Evolutionary conservation across 1,140 invertebrate genomes (phyloP).

Genomic region (Popillia japonica): DNA sequence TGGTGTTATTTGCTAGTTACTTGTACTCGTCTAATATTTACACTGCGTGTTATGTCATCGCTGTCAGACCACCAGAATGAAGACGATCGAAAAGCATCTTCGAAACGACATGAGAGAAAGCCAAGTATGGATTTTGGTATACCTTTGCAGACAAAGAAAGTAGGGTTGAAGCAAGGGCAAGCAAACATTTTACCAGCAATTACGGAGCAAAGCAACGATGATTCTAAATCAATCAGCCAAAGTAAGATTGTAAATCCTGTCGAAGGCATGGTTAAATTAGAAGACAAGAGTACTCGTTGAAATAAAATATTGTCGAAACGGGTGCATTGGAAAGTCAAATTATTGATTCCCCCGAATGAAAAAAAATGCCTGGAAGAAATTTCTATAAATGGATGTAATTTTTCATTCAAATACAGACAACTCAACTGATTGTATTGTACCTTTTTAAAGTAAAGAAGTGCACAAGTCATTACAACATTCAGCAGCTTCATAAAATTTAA

Average conservation of each 20-base stretch:
- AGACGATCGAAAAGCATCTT: neutral
- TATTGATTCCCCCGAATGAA: neutral
- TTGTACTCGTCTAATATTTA: neutral
- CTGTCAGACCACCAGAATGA: neutral
- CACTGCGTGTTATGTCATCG: neutral
- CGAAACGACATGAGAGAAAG: neutral
- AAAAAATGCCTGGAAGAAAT: neutral
- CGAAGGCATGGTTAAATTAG: neutral
- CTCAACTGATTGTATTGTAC: neutral
- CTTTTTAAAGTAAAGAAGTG: too few relatives aligned
- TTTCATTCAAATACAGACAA: neutral
- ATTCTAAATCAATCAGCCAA: neutral
- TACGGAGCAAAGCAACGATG: neutral
- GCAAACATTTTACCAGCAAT: neutral
- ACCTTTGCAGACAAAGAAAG: neutral
- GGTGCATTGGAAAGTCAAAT: neutral
- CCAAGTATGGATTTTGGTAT: constrained; percentile 23
- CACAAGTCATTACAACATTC: too few relatives aligned
- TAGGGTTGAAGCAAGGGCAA: neutral
- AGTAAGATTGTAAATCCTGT: neutral
- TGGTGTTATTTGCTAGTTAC: neutral
- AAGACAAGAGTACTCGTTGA: neutral
- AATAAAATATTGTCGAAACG: neutral
- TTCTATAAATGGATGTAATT: neutral
- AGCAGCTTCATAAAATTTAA: too few relatives aligned